phyloP scores from a whole-genome alignment of 2,797 vertebrate genomes.

The Heterohyrax brucei region DNA sequence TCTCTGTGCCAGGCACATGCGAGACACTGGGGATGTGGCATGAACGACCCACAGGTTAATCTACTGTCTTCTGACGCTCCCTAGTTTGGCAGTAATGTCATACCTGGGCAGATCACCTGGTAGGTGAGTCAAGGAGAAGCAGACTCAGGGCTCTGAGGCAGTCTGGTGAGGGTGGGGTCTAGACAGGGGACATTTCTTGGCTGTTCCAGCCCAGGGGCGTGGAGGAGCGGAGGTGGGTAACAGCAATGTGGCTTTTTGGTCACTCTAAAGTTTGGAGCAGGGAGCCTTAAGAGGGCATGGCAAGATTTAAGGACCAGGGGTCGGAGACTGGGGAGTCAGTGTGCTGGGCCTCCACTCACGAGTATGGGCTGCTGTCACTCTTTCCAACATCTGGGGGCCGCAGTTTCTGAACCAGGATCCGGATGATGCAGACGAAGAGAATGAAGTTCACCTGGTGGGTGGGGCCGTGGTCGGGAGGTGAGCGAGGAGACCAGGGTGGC shows the following conservation, averaged over 20 bases:
- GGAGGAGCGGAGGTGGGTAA: neutral
- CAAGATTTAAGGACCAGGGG: neutral
- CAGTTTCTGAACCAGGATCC: slow-evolving; percentile 97
- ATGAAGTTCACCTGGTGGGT: slow-evolving; percentile 95
- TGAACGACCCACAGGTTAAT: neutral
- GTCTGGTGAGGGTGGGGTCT: neutral
- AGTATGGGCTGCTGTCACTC: slow-evolving; percentile 96
- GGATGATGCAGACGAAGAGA: slow-evolving; percentile 97
- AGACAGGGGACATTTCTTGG: neutral
- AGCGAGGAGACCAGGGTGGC: neutral
- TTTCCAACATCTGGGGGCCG: slow-evolving; percentile 96
- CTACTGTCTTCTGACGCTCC: neutral
- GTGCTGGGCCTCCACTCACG: slow-evolving; percentile 91
- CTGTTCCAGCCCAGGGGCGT: neutral
- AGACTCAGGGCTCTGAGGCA: neutral
- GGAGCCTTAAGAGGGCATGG: neutral
- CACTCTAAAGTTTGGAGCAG: neutral
- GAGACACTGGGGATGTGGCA: neutral
- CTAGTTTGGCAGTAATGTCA: neutral
- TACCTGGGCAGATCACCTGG: neutral
- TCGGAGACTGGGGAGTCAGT: neutral
- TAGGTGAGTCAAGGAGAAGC: neutral
- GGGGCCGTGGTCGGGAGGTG: neutral
- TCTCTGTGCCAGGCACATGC: neutral
- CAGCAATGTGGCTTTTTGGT: neutral